phyloP scores from a whole-genome alignment of 2,888 invertebrate genomes.

The Protophormia terraenovae region DNA sequence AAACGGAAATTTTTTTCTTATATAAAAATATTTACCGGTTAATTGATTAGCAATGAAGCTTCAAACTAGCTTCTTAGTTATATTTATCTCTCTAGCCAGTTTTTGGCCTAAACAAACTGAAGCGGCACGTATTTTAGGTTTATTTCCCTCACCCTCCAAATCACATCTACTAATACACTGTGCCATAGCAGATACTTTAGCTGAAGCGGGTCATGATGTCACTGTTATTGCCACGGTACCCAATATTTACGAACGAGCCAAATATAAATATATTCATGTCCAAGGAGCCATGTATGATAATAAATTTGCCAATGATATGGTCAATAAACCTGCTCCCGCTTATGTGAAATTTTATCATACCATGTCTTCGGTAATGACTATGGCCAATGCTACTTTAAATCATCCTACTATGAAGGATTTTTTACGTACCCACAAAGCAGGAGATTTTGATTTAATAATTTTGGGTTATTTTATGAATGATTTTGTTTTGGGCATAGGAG shows the following conservation, averaged over 20 bases:
- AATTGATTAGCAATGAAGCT: background rate
- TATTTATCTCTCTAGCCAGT: background rate
- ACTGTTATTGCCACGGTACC: conserved; percentile 73
- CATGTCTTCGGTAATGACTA: background rate
- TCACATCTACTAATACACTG: conserved; percentile 77
- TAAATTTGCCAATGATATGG: conserved; percentile 41
- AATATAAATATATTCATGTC: conserved; percentile 67
- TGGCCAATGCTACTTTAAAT: conserved; percentile 57
- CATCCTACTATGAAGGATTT: conserved; percentile 65
- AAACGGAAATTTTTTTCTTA: background rate
- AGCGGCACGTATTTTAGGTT: conserved; percentile 74
- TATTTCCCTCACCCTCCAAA: conserved; percentile 75
- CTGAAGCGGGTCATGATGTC: conserved; percentile 76
- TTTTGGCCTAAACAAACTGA: conserved; percentile 53
- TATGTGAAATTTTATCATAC: conserved; percentile 55
- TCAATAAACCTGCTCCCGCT: conserved; percentile 65
- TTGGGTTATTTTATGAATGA: conserved; percentile 76
- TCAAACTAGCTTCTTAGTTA: background rate
- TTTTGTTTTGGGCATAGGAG: conserved; percentile 76
- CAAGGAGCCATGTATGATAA: conserved; percentile 36
- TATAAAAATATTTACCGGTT: background rate
- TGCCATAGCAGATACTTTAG: conserved; percentile 74
- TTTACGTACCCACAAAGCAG: conserved; percentile 66
- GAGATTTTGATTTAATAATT: conserved; percentile 75
- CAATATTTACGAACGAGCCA: conserved; percentile 69